Evolutionary conservation across 2,113 vertebrate species (phyloP).

Genomic region (Forbesichthys papilliferus): DNA sequence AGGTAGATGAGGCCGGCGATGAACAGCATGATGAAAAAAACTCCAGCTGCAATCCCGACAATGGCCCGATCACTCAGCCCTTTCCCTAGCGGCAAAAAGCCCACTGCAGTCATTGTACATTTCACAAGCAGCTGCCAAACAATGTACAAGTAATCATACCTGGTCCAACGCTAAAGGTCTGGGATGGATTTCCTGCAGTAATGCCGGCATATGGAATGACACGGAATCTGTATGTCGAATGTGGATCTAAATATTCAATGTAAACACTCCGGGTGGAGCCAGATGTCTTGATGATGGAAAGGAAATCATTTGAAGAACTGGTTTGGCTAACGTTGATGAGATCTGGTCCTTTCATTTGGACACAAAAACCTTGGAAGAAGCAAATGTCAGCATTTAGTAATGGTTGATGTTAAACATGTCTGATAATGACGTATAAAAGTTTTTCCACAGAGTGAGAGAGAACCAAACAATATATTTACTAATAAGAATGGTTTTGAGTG

Average conservation of each 20-base stretch:
- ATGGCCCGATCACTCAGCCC: slow-evolving; percentile 67
- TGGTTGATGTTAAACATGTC: not conserved
- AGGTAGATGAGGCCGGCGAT: slow-evolving; percentile 46
- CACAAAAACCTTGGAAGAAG: slow-evolving; percentile 61
- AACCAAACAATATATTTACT: not conserved
- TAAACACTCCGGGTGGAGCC: slow-evolving; percentile 39
- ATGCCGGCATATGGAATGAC: slow-evolving; percentile 63
- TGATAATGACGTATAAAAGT: slow-evolving; percentile 8
- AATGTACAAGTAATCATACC: slow-evolving; percentile 31
- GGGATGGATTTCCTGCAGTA: slow-evolving; percentile 48
- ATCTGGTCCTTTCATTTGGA: slow-evolving; percentile 70
- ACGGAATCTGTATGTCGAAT: slow-evolving; percentile 57
- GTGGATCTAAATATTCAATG: slow-evolving; percentile 62
- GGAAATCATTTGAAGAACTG: slow-evolving; percentile 20
- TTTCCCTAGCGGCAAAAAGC: slow-evolving; percentile 24
- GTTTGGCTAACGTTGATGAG: not conserved
- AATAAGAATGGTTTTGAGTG: not conserved
- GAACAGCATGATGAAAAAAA: slow-evolving; percentile 67
- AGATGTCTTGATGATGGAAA: slow-evolving; percentile 47
- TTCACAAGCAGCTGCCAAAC: not conserved
- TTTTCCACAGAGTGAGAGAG: no score
- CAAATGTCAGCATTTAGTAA: not conserved
- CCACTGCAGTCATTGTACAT: not conserved
- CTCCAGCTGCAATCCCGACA: slow-evolving; percentile 73
- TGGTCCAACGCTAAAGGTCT: slow-evolving; percentile 44